Evolutionary conservation across 2,797 vertebrate species (phyloP).

Genomic region (Lateolabrax maculatus): DNA sequence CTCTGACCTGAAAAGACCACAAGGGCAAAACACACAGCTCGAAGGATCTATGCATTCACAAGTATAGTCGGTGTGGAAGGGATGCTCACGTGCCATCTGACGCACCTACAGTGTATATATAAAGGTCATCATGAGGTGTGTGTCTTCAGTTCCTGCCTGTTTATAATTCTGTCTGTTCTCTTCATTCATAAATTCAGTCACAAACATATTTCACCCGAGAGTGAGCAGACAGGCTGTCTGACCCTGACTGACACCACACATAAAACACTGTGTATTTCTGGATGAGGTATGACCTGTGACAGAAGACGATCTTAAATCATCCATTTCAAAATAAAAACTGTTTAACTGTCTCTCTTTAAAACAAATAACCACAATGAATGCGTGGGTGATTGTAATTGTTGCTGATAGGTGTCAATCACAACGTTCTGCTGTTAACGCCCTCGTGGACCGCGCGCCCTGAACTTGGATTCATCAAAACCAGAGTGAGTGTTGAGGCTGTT

Average conservation of each 20-base stretch:
- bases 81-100: background rate
- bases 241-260: slow-evolving; percentile 14
- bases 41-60: slow-evolving; percentile 10
- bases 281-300: background rate
- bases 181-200: slow-evolving; percentile 4
- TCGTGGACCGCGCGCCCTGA: no score
- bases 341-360: background rate
- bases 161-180: slow-evolving; percentile 19
- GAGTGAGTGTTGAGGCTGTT: no score
- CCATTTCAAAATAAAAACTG: background rate
- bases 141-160: background rate
- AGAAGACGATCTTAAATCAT: background rate
- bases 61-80: background rate
- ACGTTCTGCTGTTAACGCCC: no score
- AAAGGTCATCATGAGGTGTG: background rate
- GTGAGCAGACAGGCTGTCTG: slow-evolving; percentile 2
- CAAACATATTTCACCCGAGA: slow-evolving; percentile 7
- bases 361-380: background rate
- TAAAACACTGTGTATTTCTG: background rate
- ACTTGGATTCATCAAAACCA: no score
- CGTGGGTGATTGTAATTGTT: background rate
- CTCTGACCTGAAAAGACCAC: slow-evolving; percentile 44
- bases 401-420: background rate
- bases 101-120: slow-evolving; percentile 10
- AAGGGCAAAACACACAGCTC: slow-evolving; percentile 25